Conservation (phyloP, 2,797 vertebrate species). For the Apodemus agrarius region DNA sequence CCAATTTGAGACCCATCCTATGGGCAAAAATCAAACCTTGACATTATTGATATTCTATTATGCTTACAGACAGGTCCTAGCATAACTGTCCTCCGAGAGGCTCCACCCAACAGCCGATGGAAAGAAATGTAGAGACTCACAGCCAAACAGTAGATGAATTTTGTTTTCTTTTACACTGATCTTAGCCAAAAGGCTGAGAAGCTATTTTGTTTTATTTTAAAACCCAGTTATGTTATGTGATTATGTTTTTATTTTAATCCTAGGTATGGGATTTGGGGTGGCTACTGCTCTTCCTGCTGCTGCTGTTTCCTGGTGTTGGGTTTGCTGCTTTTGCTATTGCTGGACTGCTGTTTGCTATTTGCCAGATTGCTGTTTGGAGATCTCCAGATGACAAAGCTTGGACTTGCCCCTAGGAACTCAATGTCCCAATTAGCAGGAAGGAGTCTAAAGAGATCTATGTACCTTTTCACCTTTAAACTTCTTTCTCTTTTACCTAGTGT, state of each 20-base stretch:
- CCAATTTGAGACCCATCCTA: not conserved
- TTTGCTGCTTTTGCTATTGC: not conserved
- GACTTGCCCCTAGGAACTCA: no score
- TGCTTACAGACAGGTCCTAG: not conserved
- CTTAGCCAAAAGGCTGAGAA: no score
- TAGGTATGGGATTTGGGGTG: not conserved
- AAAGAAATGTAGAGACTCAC: not conserved
- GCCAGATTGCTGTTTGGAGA: no score
- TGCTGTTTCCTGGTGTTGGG: not conserved
- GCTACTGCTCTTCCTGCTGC: not conserved
- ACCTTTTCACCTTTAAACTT: not conserved
- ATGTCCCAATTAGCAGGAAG: no score
- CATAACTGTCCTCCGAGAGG: not conserved
- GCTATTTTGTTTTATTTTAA: not conserved
- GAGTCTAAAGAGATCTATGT: no score
- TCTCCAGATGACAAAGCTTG: no score
- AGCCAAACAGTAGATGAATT: no score
- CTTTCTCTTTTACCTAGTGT: not conserved
- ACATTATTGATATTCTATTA: not conserved
- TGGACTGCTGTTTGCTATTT: not conserved
- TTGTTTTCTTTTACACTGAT: no score
- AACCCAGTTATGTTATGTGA: not conserved
- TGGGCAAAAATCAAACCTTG: not conserved
- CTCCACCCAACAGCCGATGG: not conserved
- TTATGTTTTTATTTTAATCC: not conserved